Conservation (phyloP, 2,797 vertebrate genomes). For the Esox masquinongy region DNA sequence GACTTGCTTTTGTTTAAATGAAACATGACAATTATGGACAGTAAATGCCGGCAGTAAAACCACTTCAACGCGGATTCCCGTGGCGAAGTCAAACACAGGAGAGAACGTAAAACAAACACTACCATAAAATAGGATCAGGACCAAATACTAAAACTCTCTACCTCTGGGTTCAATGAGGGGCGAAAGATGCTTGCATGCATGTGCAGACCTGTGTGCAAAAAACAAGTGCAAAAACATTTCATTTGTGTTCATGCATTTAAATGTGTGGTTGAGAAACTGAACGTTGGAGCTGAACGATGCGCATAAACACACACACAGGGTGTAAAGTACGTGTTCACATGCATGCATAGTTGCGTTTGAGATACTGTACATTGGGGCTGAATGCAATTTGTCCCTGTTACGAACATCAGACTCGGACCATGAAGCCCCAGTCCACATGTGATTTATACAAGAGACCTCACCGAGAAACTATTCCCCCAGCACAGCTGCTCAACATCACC, state of each 20-base stretch:
- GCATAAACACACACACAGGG: no score
- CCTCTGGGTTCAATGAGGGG: not conserved
- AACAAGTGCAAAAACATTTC: not conserved
- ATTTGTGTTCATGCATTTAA: conserved; percentile 22
- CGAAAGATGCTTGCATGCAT: not conserved
- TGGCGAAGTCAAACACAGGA: conserved; percentile 36
- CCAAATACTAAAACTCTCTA: not conserved
- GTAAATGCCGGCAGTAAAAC: conserved; percentile 31
- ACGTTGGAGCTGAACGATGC: no score
- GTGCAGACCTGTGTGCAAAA: conserved; percentile 17
- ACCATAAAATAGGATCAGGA: conserved; percentile 28
- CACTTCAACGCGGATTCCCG: conserved; percentile 28
- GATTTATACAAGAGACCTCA: conserved; percentile 74
- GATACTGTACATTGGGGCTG: conserved; percentile 25
- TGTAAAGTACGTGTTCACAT: conserved; percentile 13
- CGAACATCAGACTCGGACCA: conserved; percentile 58
- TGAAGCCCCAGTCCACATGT: conserved; percentile 65
- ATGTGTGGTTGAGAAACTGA: conserved; percentile 45
- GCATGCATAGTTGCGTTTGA: conserved; percentile 45
- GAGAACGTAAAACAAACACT: conserved; percentile 42
- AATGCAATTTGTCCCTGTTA: conserved; percentile 61
- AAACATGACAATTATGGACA: conserved; percentile 38
- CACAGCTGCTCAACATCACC: conserved; percentile 73
- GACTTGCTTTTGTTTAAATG: conserved; percentile 27
- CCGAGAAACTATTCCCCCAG: conserved; percentile 70